phyloP scores from a whole-genome alignment of 92 coral and sea anemone genomes.

The Porites lobata region DNA sequence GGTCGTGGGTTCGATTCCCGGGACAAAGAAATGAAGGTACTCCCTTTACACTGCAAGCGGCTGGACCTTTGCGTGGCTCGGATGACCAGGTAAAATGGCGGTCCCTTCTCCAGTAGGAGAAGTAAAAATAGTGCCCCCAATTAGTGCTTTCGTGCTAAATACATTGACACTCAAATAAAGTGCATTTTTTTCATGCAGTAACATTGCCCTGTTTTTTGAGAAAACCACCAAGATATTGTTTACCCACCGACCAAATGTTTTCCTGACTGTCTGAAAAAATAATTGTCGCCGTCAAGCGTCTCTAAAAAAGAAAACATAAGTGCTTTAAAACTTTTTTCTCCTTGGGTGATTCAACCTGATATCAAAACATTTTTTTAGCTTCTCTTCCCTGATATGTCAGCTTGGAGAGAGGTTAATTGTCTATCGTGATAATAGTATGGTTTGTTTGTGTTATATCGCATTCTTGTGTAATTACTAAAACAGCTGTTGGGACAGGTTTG shows the following conservation, averaged over 20 bases:
- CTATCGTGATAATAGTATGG: constrained; percentile 76
- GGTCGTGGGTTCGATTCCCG: too few species aligned
- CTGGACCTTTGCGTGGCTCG: too few species aligned
- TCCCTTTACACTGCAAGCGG: too few species aligned
- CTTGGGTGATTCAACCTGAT: constrained; percentile 4
- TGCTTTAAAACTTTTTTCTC: neutral
- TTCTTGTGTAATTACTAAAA: constrained; percentile 68
- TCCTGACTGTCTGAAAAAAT: neutral
- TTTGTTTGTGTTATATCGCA: constrained; percentile 82
- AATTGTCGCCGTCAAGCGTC: neutral
- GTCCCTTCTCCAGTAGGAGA: too few species aligned
- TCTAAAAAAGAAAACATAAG: neutral
- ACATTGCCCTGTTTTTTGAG: neutral
- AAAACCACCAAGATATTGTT: constrained; percentile 8
- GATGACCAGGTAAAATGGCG: too few species aligned
- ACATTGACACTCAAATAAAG: too few species aligned
- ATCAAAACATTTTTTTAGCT: constrained; percentile 4
- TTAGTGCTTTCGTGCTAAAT: too few species aligned
- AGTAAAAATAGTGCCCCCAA: too few species aligned
- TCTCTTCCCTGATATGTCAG: constrained; percentile 16
- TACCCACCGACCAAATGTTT: neutral
- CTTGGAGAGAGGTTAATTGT: constrained; percentile 49
- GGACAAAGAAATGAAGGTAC: too few species aligned
- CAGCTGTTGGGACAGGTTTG: constrained; percentile 50
- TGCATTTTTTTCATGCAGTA: neutral